Conservation (phyloP, 1,140 invertebrate species). For the Apolygus lucorum region DNA sequence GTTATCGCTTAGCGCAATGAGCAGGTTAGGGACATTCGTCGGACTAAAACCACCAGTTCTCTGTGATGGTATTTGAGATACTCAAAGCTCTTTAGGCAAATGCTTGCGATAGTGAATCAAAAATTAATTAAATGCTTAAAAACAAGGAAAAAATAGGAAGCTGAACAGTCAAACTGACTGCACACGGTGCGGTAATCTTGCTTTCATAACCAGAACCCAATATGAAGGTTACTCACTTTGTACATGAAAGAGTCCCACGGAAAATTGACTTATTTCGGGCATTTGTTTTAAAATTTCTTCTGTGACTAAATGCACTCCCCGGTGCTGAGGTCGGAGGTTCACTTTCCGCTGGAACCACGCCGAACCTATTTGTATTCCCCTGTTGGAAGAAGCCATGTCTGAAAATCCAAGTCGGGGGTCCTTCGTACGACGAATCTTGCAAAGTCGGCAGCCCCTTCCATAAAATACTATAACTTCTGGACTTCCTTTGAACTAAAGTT, state of each 20-base stretch:
- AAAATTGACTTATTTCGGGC: slow-evolving; percentile 85
- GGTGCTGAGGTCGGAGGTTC: slow-evolving; percentile 84
- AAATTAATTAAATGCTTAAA: background rate
- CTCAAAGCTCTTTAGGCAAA: background rate
- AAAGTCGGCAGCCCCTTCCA: slow-evolving; percentile 24
- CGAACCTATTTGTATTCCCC: slow-evolving; percentile 82
- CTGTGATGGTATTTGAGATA: too few relatives aligned
- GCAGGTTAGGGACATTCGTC: background rate
- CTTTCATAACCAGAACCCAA: background rate
- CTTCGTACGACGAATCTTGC: slow-evolving; percentile 16
- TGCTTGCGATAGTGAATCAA: background rate
- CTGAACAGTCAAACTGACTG: background rate
- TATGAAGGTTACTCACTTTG: slow-evolving; percentile 65
- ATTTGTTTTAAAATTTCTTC: slow-evolving; percentile 89
- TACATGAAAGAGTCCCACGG: slow-evolving; percentile 87
- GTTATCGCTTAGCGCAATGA: background rate
- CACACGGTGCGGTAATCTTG: background rate
- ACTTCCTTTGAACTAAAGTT: background rate
- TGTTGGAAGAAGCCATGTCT: slow-evolving; percentile 70
- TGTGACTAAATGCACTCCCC: slow-evolving; percentile 89
- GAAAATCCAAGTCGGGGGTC: slow-evolving; percentile 8
- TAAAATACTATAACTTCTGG: slow-evolving; percentile 32
- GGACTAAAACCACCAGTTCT: background rate
- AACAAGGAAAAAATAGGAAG: too few relatives aligned
- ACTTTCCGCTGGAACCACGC: slow-evolving; percentile 96